Evolutionary conservation across 2,797 vertebrate species (phyloP).

Genomic region (Nyctalus aviator): DNA sequence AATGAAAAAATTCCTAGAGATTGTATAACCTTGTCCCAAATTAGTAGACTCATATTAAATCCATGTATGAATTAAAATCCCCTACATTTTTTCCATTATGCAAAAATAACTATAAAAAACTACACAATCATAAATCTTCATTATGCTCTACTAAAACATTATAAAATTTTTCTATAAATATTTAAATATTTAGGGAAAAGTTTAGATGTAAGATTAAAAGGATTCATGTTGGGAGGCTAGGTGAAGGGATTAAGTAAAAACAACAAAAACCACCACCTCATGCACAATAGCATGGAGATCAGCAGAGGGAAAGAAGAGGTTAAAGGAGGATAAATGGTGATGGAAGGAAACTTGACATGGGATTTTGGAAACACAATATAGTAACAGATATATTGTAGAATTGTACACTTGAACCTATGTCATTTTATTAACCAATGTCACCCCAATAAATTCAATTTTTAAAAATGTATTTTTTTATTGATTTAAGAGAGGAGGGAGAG

Average conservation of each 20-base stretch:
- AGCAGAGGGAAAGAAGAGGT: background rate
- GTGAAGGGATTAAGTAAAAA: background rate
- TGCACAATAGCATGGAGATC: background rate
- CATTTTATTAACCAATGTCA: background rate
- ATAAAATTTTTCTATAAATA: slow-evolving; percentile 17
- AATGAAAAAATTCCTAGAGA: slow-evolving; percentile 23
- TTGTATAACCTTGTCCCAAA: background rate
- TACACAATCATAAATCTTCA: slow-evolving; percentile 13
- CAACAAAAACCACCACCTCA: background rate
- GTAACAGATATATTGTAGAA: background rate
- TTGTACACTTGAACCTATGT: background rate
- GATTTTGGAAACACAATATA: background rate
- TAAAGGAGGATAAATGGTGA: background rate
- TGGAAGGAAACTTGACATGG: background rate
- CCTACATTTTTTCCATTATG: slow-evolving; percentile 22
- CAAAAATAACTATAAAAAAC: slow-evolving; percentile 47
- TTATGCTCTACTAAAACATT: slow-evolving; percentile 8
- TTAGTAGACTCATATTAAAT: slow-evolving; percentile 30
- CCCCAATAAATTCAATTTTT: background rate
- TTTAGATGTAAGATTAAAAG: slow-evolving; percentile 8
- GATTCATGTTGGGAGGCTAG: background rate
- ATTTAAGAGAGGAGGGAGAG: too few species aligned
- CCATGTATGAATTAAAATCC: slow-evolving; percentile 52
- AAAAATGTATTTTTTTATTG: background rate
- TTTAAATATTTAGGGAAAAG: background rate